Evolutionary conservation across 2,888 invertebrate genomes (phyloP).

Genomic region (Pachliopta kotzebuea): DNA sequence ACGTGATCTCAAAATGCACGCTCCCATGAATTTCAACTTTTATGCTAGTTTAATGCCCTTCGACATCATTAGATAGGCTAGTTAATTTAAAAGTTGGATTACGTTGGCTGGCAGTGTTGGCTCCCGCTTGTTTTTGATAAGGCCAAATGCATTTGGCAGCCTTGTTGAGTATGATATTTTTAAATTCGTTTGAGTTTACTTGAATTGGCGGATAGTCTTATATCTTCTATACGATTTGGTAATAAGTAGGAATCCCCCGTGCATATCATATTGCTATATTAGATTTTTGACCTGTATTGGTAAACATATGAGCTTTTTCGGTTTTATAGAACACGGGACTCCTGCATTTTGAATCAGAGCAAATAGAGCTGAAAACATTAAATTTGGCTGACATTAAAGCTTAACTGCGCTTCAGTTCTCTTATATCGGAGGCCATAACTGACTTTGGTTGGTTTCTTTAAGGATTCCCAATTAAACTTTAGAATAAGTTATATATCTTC

Average conservation of each 20-base stretch:
- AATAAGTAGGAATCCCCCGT: no score
- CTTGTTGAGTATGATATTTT: slow-evolving; percentile 52
- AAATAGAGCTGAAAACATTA: not conserved
- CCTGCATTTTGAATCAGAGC: no score
- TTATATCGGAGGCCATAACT: no score
- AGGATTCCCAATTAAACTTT: not conserved
- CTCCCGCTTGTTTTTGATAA: slow-evolving; percentile 43
- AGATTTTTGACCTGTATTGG: no score
- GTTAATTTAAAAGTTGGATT: slow-evolving; percentile 60
- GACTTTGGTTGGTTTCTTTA: no score
- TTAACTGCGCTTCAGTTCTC: no score
- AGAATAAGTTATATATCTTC: no score
- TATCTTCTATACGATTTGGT: no score
- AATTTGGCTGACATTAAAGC: not conserved
- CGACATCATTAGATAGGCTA: slow-evolving; percentile 30
- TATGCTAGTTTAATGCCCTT: slow-evolving; percentile 34
- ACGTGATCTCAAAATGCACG: slow-evolving; percentile 68
- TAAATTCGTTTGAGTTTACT: slow-evolving; percentile 38
- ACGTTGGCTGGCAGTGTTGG: slow-evolving; percentile 31
- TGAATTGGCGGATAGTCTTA: slow-evolving; percentile 40
- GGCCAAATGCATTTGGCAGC: slow-evolving; percentile 53
- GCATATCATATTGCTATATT: no score
- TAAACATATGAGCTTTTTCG: no score
- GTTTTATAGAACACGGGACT: no score
- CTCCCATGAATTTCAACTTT: slow-evolving; percentile 53